Evolutionary conservation across 2,888 invertebrate species (phyloP), one percentile per base, ranked within the genome.

Genomic region (Limnephilus auricula): DNA sequence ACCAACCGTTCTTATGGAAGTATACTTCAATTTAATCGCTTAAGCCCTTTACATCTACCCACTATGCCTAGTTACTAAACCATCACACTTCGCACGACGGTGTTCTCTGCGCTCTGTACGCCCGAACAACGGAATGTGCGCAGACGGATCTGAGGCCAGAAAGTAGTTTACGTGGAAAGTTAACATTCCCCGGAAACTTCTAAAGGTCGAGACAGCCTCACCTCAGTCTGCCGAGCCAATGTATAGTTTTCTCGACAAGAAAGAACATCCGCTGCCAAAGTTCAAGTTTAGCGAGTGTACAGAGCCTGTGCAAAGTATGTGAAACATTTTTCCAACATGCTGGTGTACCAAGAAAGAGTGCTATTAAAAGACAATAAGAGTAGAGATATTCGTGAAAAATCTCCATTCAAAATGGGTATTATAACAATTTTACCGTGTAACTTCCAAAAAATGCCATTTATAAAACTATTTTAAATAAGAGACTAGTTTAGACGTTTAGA

Each of bases 1-100:
- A 90, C 86, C 90, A 90, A 87, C 79, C 31, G 34, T 87, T 90
- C 80, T 90, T 90, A 90, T 87, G 87, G 87, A 86, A 50, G 86
- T 86, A 86, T 86, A 86, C 86, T 45, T 50, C 31, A 86, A 31
- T 50, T 50, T 65, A 86, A 15, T 84, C 84, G 40, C 32, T 84
- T 84, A 50, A 85, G 40, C 15, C 85, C 85, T n/a, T 85, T 85
- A 40, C 25, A 82, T 34, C 82, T 82, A 82, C 34, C 82, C 34
- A 82, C 82, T 82, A 82, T 34, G 82, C 32, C 82, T 37, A 82
- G 32, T 82, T 65, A 82, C 82, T 65, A 65, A 25, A 65, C 25
- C 65, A 65, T 6, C 65, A 5, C 65, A 4, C 25, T n/a, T 65
- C 65, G 65, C n/a, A 65, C 65, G 65, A 25, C 65, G 65, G 25